Evolutionary conservation across 1,140 invertebrate species (phyloP), one percentile per base, ranked within the genome.

Genomic region (Himalopsyche phryganea): DNA sequence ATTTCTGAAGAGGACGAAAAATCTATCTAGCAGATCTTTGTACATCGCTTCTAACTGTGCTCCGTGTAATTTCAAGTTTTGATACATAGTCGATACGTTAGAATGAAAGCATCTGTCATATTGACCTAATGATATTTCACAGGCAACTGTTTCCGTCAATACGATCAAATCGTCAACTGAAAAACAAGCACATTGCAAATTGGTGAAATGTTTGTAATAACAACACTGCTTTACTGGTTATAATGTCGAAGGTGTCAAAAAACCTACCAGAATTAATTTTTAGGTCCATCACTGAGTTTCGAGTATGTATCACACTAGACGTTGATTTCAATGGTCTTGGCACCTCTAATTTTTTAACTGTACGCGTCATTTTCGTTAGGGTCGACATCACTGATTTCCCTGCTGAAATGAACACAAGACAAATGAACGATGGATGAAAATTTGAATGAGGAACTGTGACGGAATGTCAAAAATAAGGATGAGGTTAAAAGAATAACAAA

Each of bases 1-100:
- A 79, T 93, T 92, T 66, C 91, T 84, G 67, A 94, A 89, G 65
- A 88, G 83, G 63, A 90, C 85, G 78, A 93, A 94, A 66, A 57
- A 78, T 71, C 80, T 75, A 69, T 83, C 81, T 59, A 83, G 70
- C 61, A 78, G 80, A 80, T 88, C 87, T 81, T 89, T 90, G 66
- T 87, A 88, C 59, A 85, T 77, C 61, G 80, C 76, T 79, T 90
- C 88, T 65, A 90, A 74, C 67, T 90, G 85, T 53, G 82, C 82
- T 55, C 88, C 87, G 70, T 86, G 84, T 10, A 84, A 77, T 66
- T 88, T 89, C 36, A 90, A 71, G 65, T 88, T 85, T 67, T 83
- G 81, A 66, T 84, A 86, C 78, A 88, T 83, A 46, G 80, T 80
- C 38, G 83, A 75, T 38, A 87, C 78, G 69, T 81, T 84, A 60